Conservation (phyloP, 2,797 vertebrate species). For the Eurystomus glaucurus region DNA sequence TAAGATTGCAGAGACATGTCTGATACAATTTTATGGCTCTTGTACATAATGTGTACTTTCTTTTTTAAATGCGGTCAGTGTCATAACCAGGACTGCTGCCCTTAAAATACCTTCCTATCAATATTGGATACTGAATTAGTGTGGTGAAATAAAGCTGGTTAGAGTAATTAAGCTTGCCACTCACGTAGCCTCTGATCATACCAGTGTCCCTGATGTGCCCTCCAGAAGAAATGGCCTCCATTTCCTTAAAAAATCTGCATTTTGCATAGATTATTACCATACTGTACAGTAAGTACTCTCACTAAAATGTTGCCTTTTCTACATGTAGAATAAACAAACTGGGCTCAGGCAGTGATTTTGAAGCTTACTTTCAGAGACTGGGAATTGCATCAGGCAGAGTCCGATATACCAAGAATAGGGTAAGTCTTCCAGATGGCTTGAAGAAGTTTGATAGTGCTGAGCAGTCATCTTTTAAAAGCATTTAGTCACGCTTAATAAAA, state of each 20-base stretch:
- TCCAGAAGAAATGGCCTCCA: not conserved
- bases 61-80: not conserved
- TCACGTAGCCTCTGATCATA: not conserved
- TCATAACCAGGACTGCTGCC: not conserved
- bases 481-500: not conserved
- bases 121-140: not conserved
- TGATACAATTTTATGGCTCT: not conserved
- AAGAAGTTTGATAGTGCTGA: not conserved
- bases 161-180: not conserved
- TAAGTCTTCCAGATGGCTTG: constrained; percentile 67
- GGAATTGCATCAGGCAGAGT: constrained; percentile 93
- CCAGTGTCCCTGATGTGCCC: not conserved
- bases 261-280: not conserved
- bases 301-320: not conserved
- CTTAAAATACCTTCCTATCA: not conserved
- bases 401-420: constrained; percentile 95
- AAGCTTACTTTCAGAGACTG: constrained; percentile 94
- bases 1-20: not conserved
- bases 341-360: constrained; percentile 97
- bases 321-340: constrained; percentile 92
- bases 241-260: constrained; percentile 28
- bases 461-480: not conserved
- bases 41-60: not conserved
- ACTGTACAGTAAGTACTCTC: not conserved
- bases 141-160: not conserved